A percentile compares a stretch with the other conserved stretches of the same genome.
These are phyloP conservation scores for Pelobates cultripes DNA, from an alignment of 2,797 vertebrate species.

Conservation along the genomic window DNA sequence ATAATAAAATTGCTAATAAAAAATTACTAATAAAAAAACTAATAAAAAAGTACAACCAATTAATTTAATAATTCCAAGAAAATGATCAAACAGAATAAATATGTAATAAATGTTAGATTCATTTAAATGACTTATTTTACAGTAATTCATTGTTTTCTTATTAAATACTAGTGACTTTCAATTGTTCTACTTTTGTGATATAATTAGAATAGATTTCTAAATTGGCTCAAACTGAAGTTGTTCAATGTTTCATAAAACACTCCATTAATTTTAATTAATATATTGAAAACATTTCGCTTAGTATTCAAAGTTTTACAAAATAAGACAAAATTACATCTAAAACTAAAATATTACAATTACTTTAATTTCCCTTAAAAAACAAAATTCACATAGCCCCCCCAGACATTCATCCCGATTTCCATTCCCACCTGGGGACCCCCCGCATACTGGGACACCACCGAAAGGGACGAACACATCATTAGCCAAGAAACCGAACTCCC, in stretches of 20 bases:
- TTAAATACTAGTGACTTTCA: slow-evolving; percentile 20
- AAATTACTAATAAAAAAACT: too few species aligned
- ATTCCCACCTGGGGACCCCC: too few species aligned
- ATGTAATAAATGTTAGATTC: too few species aligned
- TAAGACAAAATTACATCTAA: slow-evolving; percentile 18
- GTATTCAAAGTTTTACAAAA: slow-evolving; percentile 27
- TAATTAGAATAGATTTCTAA: slow-evolving; percentile 43
- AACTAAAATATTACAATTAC: slow-evolving; percentile 35
- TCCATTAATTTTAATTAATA: slow-evolving; percentile 40
- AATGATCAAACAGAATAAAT: too few species aligned
- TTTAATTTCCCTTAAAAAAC: slow-evolving; percentile 23
- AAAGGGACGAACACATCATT: too few species aligned
- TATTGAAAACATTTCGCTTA: slow-evolving; percentile 26
- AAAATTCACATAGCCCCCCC: slow-evolving; percentile 21
- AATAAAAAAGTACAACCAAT: too few species aligned
- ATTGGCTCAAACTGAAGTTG: slow-evolving; percentile 9
- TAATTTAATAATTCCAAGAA: too few species aligned
- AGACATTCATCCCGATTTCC: too few species aligned
- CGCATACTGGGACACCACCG: too few species aligned
- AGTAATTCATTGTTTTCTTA: slow-evolving; percentile 12
- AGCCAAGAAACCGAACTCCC: too few species aligned
- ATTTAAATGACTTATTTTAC: too few species aligned
- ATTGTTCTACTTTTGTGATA: slow-evolving; percentile 3
- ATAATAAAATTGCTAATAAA: too few species aligned
- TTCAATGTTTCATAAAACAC: slow-evolving; percentile 32